Percentiles rank a stretch among this genome's conserved stretches.
Conservation (phyloP, 2,797 vertebrate species). For the Microhierax caerulescens region DNA sequence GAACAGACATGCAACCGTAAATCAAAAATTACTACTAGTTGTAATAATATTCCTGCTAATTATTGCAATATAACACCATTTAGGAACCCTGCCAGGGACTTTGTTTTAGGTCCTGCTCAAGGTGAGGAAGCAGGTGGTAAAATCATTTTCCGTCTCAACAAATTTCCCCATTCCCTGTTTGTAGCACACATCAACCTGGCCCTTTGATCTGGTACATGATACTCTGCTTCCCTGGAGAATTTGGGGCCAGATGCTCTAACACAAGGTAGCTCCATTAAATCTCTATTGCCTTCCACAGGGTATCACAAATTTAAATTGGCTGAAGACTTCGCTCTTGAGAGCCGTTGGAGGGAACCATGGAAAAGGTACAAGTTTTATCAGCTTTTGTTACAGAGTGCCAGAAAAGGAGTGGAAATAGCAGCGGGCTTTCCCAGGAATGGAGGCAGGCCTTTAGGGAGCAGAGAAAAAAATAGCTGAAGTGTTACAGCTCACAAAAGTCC, state of each 20-base stretch:
- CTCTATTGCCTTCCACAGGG: neutral
- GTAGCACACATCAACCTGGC: neutral
- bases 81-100: conserved; percentile 15
- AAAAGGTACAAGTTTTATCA: neutral
- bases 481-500: neutral
- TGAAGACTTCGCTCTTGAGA: neutral
- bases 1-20: neutral
- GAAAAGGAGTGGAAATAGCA: neutral
- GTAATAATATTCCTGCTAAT: conserved; percentile 18
- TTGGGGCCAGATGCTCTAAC: conserved; percentile 33
- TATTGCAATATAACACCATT: neutral
- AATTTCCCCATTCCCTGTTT: conserved; percentile 1
- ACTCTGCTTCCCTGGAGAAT: conserved; percentile 15
- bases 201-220: conserved; percentile 28
- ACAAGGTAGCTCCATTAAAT: neutral
- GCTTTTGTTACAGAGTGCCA: neutral
- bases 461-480: neutral
- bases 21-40: neutral
- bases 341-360: neutral
- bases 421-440: neutral
- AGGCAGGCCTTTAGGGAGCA: neutral
- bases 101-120: conserved; percentile 14
- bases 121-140: conserved; percentile 47
- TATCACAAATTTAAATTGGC: neutral
- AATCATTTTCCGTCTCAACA: conserved; percentile 14